A percentile compares a stretch with the other conserved stretches of the same genome.
Evolutionary conservation across 1,140 invertebrate species (phyloP).

Genomic region (Penaeus indicus): DNA sequence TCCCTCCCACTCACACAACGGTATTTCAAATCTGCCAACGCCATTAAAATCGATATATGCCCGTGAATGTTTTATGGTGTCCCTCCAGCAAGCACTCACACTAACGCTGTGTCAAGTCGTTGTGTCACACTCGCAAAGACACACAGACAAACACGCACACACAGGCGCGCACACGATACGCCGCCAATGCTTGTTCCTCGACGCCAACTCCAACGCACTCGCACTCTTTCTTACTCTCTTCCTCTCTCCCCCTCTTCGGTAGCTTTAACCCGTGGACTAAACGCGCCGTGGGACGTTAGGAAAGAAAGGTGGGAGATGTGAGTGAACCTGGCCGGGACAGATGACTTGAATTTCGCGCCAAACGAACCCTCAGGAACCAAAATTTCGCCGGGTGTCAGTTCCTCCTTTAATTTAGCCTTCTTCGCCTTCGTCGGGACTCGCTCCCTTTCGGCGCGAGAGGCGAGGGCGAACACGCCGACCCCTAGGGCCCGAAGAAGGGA

Average conservation of each 20-base stretch:
- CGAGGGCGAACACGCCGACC: not conserved
- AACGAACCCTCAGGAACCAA: constrained; percentile 41
- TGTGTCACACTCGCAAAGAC: no score
- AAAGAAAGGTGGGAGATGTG: not conserved
- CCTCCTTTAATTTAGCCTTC: not conserved
- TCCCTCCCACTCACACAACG: no score
- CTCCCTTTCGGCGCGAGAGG: not conserved
- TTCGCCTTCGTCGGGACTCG: not conserved
- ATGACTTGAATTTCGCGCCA: constrained; percentile 58
- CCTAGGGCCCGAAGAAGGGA: not conserved
- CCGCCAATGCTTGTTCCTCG: no score
- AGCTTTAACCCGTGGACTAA: not conserved
- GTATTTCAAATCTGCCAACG: no score
- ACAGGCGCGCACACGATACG: no score
- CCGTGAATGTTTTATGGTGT: no score
- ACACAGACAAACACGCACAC: no score
- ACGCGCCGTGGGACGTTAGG: constrained; percentile 33
- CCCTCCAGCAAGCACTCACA: no score
- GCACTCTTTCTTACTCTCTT: not conserved
- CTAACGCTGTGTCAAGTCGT: no score
- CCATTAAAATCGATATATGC: no score
- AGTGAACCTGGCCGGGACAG: constrained; percentile 15
- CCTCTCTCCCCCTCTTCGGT: not conserved
- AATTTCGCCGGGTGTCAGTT: constrained; percentile 5
- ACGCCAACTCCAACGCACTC: not conserved